Evolutionary conservation across 2,797 vertebrate genomes (phyloP).

Genomic region (Chrosomus eos): DNA sequence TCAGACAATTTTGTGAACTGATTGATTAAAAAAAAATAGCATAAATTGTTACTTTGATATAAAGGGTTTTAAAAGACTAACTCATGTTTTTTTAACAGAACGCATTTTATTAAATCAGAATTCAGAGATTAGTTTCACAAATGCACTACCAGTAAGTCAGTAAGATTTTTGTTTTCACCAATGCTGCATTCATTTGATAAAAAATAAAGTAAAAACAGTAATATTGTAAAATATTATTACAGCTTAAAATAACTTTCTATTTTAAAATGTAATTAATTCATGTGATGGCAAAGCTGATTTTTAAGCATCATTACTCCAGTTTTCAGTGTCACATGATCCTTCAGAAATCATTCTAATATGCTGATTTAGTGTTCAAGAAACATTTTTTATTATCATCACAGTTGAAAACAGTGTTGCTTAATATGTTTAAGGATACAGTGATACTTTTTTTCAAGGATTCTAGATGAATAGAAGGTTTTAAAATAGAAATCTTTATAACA

Average conservation of each 20-base stretch:
- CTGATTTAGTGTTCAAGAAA: neutral
- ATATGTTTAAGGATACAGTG: neutral
- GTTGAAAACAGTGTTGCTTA: neutral
- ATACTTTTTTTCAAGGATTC: neutral
- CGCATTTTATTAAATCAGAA: neutral
- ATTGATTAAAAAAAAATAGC: neutral
- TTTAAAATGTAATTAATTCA: neutral
- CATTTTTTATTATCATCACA: no score
- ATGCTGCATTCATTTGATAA: neutral
- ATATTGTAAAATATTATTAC: neutral
- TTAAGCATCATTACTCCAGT: neutral
- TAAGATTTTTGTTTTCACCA: neutral
- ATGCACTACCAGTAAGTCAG: neutral
- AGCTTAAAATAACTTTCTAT: neutral
- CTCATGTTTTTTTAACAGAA: neutral
- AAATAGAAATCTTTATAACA: neutral
- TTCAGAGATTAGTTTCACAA: neutral
- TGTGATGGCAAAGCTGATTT: neutral
- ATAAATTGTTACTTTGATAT: no score
- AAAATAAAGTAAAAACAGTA: neutral
- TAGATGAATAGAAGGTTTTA: neutral
- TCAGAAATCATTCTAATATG: neutral
- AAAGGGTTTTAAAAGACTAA: neutral
- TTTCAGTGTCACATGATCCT: neutral
- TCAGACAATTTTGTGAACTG: neutral